Percentiles rank a stretch among this genome's conserved stretches.
Evolutionary conservation across 2,113 vertebrate species (phyloP).

Genomic region (Mesoclemmys tuberculata): DNA sequence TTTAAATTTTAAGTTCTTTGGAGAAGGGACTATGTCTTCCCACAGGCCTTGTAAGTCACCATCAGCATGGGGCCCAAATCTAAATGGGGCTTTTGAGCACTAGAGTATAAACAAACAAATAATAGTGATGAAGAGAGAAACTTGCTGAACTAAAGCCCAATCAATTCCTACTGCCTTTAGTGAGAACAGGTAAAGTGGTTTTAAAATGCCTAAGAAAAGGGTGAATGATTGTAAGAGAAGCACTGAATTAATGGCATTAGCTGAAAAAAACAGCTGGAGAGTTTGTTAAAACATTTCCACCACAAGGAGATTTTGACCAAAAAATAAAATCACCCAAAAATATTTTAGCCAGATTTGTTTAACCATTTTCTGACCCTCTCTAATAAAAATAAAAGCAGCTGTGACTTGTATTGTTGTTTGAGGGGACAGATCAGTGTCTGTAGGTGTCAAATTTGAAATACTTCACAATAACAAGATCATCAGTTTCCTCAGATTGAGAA

Average conservation of each 20-base stretch:
- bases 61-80: background rate
- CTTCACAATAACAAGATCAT: background rate
- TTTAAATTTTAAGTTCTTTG: background rate
- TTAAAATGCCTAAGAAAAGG: background rate
- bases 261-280: background rate
- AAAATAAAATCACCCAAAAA: background rate
- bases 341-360: background rate
- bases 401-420: background rate
- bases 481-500: accelerated
- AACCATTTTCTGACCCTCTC: background rate
- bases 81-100: background rate
- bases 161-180: background rate
- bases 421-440: background rate
- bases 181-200: background rate
- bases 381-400: background rate
- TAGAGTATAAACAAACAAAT: background rate
- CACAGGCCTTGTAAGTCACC: background rate
- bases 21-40: background rate
- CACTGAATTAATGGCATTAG: background rate
- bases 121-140: background rate
- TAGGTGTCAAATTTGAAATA: background rate
- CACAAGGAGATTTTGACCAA: background rate
- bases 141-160: background rate
- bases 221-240: background rate
- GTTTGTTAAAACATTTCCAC: background rate